Conservation (phyloP, 2,888 invertebrate genomes). For the Microplitis deprimator region DNA sequence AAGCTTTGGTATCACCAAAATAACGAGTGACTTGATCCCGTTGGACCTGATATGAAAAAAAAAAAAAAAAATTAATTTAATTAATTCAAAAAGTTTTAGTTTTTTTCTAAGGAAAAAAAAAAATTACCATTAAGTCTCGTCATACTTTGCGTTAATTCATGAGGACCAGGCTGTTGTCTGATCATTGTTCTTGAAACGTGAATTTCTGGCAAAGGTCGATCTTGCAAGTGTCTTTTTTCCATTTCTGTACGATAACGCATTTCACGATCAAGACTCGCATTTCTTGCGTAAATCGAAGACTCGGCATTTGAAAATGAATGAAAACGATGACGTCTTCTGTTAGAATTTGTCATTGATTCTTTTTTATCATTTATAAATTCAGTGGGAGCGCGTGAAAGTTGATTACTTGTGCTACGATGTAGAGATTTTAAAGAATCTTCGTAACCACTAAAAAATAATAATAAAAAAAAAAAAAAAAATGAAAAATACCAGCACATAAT, state of each 20-base stretch:
- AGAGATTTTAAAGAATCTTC: constrained; percentile 85
- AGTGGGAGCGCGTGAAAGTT: constrained; percentile 55
- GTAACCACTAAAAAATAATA: constrained; percentile 77
- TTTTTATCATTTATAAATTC: constrained; percentile 45
- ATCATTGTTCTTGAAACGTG: constrained; percentile 66
- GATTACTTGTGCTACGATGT: constrained; percentile 67
- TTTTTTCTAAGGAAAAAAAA: not conserved
- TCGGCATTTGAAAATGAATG: constrained; percentile 65
- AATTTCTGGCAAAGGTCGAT: constrained; percentile 59
- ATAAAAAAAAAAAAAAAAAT: too few species aligned
- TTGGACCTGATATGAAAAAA: constrained; percentile 40
- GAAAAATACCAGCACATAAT: not conserved
- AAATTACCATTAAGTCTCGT: constrained; percentile 44
- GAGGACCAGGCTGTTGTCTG: constrained; percentile 58
- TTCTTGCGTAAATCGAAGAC: constrained; percentile 58
- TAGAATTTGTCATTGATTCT: constrained; percentile 53
- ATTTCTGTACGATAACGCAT: constrained; percentile 52
- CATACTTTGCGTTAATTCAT: constrained; percentile 33
- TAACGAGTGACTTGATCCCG: constrained; percentile 50
- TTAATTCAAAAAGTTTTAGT: constrained; percentile 17
- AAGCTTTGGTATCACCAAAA: constrained; percentile 46
- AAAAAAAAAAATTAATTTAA: constrained; percentile 22
- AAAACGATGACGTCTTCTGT: constrained; percentile 58
- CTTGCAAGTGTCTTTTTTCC: constrained; percentile 51
- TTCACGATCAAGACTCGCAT: constrained; percentile 55